Base-by-base conservation (phyloP, 2,797 vertebrate species). In the Monodelphis domestica region DNA sequence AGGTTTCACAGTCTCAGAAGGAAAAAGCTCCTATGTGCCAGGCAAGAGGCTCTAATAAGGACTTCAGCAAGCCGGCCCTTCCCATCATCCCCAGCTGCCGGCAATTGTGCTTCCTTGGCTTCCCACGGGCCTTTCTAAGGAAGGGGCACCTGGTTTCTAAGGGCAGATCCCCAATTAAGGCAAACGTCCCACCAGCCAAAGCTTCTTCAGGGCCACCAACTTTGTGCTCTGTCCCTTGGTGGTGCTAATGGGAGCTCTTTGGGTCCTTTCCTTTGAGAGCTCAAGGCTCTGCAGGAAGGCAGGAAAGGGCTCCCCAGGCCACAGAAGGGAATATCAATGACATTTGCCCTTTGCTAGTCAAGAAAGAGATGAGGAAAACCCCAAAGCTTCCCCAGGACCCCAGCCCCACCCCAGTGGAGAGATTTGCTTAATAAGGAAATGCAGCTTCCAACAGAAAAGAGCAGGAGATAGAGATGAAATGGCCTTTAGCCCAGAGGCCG, bases 221-320 rank as follows among this genome's bases (percentile, higher is more conserved):
- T n/a, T n/a, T n/a, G n/a, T n/a, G n/a, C n/a, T n/a, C n/a, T n/a
- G 14, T 55, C 57, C 70, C 45, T 93, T 90, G 84, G 92, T 90
- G 84, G 53, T 90, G 24, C 90, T 53, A 91, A 88, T 91, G 38
- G 91, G 30, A 55, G 55, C 52, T 90, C 38, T 59, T 4, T 87
- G n/a, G n/a, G n/a, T 89, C 89, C n/a, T 84, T 91, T 88, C 78
- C 87, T 70, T 89, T 92, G n/a, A 89, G 53, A 54, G 53, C 89
- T 53, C 52, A 54, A 89, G n/a, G 14, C 29, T 92, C 59, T 70
- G 88, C 78, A 53, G n/a, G n/a, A n/a, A n/a, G n/a, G n/a, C n/a
- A n/a, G n/a, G n/a, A n/a, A n/a, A n/a, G n/a, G n/a, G n/a, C n/a
- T n/a, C n/a, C n/a, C n/a, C n/a, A n/a, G n/a, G n/a, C n/a, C n/a